Evolutionary conservation across 2,113 vertebrate species (phyloP), one percentile per base, ranked within the genome.

Genomic region (Leptocoma aspasia): DNA sequence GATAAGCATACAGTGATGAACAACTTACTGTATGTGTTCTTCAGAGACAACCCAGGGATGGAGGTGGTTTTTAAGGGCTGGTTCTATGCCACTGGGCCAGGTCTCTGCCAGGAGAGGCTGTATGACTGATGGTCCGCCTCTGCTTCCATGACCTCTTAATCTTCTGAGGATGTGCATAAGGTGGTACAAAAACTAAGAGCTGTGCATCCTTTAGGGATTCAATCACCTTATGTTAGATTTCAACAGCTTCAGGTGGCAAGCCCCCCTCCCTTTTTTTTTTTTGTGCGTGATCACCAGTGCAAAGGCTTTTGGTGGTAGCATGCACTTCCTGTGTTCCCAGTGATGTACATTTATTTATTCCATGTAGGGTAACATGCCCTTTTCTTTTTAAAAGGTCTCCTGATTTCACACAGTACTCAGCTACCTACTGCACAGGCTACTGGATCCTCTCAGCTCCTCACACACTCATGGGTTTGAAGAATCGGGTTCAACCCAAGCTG

Each of bases 241-340:
- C 30, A 86, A 9, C 11, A 81, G 6, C 17, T 71, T 84, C 39
- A 47, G 6, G 2, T 68, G 17, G 5, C 2, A 64, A 42, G 6
- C 33, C 5, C 3, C 9, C 13, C 8, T 4, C 3, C 2, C 3
- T 5, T 10, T 7, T 39, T 23, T 16, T 52, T 23, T 17, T 52
- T 23, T 6, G 1, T 3, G 50, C 1, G 2, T 10, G 4, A 52
- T 79, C 44, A 82, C 21, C 47, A 44, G 3, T 21, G 65, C 10
- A 52, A 64, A 85, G 33, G 13, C 16, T 64, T 87, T 68, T 57
- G 24, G 19, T 80, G 41, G 24, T 53, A n/a, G 1, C 13, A 31
- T 18, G 7, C 63, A 30, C 13, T 42, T 65, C 15, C 21, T 60
- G 17, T 9, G 21, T 59, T 73, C 39, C 28, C 17, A 45, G 20